phyloP scores from a whole-genome alignment of 1,140 invertebrate species.

The Achroia grisella region DNA sequence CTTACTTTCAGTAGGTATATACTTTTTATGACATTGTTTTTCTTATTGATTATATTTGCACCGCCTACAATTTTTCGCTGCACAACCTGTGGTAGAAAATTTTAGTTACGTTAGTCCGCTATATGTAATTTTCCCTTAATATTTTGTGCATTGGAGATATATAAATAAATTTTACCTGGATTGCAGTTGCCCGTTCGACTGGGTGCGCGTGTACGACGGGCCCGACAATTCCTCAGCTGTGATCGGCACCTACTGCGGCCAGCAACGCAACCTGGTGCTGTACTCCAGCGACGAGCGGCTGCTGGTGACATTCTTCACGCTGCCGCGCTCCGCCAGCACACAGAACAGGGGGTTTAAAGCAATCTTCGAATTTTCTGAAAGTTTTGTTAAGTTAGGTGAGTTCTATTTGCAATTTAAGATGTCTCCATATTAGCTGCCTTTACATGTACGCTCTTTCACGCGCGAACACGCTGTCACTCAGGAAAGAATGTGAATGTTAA shows the following conservation, averaged over 20 bases:
- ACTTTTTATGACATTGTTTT: too few relatives aligned
- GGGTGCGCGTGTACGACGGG: slow-evolving; percentile 97
- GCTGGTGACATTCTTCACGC: slow-evolving; percentile 91
- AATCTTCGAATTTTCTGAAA: slow-evolving; percentile 96
- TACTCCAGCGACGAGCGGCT: slow-evolving; percentile 94
- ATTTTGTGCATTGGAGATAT: background rate
- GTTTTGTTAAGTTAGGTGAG: slow-evolving; percentile 95
- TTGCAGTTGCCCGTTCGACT: slow-evolving; percentile 97
- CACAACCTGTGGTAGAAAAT: too few relatives aligned
- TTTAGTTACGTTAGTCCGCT: too few relatives aligned
- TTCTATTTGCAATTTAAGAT: too few relatives aligned
- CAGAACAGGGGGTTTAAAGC: slow-evolving; percentile 97
- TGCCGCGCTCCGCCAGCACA: slow-evolving; percentile 90
- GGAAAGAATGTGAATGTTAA: background rate
- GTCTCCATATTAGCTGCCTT: too few relatives aligned
- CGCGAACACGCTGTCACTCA: too few relatives aligned
- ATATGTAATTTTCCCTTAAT: too few relatives aligned
- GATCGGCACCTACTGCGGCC: slow-evolving; percentile 98
- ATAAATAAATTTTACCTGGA: background rate
- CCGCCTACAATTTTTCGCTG: too few relatives aligned
- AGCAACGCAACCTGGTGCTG: slow-evolving; percentile 94
- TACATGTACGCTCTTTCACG: too few relatives aligned
- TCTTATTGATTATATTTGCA: too few relatives aligned
- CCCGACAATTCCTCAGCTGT: slow-evolving; percentile 86
- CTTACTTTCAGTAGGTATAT: too few relatives aligned